A percentile compares a stretch with the other conserved stretches of the same genome.
These are phyloP conservation scores for Physocephala rufipes DNA, from an alignment of 2,888 invertebrate genomes.

Conservation along the genomic window DNA sequence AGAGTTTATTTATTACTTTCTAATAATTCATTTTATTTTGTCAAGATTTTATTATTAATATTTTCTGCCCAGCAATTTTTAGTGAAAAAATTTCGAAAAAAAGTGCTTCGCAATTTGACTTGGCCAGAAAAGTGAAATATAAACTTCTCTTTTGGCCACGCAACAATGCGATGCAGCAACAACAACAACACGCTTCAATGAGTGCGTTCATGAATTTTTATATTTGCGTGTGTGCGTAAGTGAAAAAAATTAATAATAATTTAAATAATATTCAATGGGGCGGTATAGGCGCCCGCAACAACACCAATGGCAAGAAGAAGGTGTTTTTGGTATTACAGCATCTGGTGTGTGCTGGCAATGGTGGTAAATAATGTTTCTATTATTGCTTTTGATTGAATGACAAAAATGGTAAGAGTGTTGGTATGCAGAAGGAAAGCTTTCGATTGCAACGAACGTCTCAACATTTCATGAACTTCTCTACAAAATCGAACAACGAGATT, in stretches of 20 bases:
- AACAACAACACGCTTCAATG: not conserved
- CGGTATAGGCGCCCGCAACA: not conserved
- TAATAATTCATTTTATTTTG: too few relatives aligned
- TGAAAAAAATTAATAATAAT: not conserved
- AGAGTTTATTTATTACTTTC: too few relatives aligned
- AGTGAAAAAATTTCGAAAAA: not conserved
- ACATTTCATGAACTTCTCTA: too few relatives aligned
- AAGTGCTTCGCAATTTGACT: constrained; percentile 16
- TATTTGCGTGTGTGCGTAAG: too few relatives aligned
- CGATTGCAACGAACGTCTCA: too few relatives aligned
- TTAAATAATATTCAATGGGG: not conserved
- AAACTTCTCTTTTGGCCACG: constrained; percentile 1
- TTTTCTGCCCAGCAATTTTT: not conserved
- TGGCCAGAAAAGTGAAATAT: constrained; percentile 33
- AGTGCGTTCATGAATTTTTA: not conserved
- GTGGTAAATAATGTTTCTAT: not conserved
- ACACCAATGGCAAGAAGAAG: not conserved
- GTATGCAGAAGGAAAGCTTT: too few relatives aligned
- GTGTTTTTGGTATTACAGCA: too few relatives aligned
- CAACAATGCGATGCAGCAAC: not conserved
- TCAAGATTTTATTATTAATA: too few relatives aligned
- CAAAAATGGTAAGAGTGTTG: too few relatives aligned
- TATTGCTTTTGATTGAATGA: not conserved
- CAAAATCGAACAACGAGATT: not conserved
- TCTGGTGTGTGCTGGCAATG: too few relatives aligned